Percentiles rank a stretch among this genome's conserved stretches.
Conservation (phyloP, 1,140 invertebrate genomes). For the Cydia pomonella region DNA sequence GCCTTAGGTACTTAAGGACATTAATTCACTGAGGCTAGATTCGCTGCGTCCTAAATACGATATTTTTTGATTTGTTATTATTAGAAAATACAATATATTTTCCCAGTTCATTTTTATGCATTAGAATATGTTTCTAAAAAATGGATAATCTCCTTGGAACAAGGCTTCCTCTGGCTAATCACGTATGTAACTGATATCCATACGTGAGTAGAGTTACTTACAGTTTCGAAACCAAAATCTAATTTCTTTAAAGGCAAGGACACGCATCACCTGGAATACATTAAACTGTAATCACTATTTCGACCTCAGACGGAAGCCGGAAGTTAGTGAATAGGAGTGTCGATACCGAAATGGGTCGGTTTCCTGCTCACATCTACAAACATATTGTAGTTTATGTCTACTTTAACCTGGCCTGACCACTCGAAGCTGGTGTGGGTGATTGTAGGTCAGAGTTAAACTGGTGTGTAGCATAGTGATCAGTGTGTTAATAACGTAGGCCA, state of each 20-base stretch:
- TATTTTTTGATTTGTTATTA: too few species aligned
- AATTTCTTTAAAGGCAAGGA: slow-evolving; percentile 16
- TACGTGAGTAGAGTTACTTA: not conserved
- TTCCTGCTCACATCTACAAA: slow-evolving; percentile 39
- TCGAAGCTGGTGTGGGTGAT: not conserved
- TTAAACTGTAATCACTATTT: slow-evolving; percentile 21
- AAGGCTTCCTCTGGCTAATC: not conserved
- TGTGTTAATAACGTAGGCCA: not conserved
- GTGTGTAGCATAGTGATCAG: not conserved
- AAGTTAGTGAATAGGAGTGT: slow-evolving; percentile 38
- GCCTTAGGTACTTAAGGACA: too few species aligned
- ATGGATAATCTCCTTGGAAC: not conserved
- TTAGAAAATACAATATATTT: too few species aligned
- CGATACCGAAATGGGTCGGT: slow-evolving; percentile 45
- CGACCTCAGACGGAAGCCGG: slow-evolving; percentile 41
- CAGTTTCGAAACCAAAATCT: not conserved
- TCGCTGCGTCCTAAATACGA: too few species aligned
- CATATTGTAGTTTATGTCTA: not conserved
- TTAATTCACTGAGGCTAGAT: too few species aligned
- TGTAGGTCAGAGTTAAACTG: not conserved
- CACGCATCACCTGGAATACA: not conserved
- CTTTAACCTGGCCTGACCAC: not conserved
- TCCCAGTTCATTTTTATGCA: not conserved
- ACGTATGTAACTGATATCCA: not conserved
- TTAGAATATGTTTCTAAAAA: not conserved